Percentiles rank a stretch among this genome's conserved stretches.
Conservation (phyloP, 1,140 invertebrate species). For the Drosophila leontia region DNA sequence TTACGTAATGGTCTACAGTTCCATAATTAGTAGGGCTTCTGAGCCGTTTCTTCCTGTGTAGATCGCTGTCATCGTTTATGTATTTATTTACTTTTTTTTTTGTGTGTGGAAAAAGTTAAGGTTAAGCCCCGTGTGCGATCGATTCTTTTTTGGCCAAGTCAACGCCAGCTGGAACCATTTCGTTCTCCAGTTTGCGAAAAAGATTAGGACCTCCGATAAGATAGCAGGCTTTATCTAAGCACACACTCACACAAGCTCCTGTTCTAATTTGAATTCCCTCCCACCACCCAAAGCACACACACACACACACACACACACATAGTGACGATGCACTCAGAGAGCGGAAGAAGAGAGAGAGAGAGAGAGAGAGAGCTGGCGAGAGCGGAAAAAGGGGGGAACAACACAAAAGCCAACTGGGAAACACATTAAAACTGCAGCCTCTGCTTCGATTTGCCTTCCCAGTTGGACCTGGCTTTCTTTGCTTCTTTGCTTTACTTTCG, state of each 20-base stretch:
- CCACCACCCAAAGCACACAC: not conserved
- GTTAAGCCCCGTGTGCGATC: conserved; percentile 14
- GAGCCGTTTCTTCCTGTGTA: conserved; percentile 19
- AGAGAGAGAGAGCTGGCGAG: not conserved
- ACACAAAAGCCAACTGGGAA: conserved; percentile 28
- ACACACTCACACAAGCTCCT: not conserved
- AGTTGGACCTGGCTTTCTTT: conserved; percentile 45
- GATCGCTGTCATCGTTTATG: conserved; percentile 14
- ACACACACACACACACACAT: not conserved
- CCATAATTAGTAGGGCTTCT: not conserved
- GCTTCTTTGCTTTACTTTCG: conserved; percentile 49
- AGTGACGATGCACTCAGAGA: conserved; percentile 1
- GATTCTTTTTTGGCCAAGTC: conserved; percentile 19
- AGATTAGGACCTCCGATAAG: conserved; percentile 46
- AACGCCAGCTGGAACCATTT: conserved; percentile 26
- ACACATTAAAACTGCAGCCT: conserved; percentile 43
- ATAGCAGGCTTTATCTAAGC: conserved; percentile 37
- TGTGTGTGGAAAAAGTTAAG: conserved; percentile 6
- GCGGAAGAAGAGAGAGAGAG: not conserved
- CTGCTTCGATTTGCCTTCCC: conserved; percentile 39
- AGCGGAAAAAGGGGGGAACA: not conserved
- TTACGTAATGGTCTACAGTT: not conserved
- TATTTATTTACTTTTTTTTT: conserved; percentile 16
- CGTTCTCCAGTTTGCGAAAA: conserved; percentile 41
- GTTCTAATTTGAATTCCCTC: conserved; percentile 35